phyloP scores from a whole-genome alignment of 2,888 invertebrate genomes.

The Didymodactylos carnosus region DNA sequence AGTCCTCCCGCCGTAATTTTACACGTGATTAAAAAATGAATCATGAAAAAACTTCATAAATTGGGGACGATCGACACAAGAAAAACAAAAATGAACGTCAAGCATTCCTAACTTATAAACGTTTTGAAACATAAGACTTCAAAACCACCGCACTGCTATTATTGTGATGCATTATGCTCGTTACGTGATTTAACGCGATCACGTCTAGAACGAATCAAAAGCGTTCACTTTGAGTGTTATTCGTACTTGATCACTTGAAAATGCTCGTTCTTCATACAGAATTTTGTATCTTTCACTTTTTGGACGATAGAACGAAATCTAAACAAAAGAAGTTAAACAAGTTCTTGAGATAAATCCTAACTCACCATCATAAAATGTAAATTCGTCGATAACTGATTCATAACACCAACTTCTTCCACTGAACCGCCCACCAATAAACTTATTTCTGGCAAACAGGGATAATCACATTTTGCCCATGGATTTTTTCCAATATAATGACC shows the following conservation, averaged over 20 bases:
- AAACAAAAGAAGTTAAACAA: too few species aligned
- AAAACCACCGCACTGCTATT: too few species aligned
- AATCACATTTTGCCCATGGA: slow-evolving; percentile 37
- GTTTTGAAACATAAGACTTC: too few species aligned
- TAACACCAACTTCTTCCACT: slow-evolving; percentile 36
- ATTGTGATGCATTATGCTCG: too few species aligned
- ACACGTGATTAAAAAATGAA: too few species aligned
- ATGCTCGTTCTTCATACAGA: slow-evolving; percentile 40
- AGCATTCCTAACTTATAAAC: slow-evolving; percentile 18
- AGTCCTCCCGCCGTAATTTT: too few species aligned
- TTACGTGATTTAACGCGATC: too few species aligned
- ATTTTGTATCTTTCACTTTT: slow-evolving; percentile 38
- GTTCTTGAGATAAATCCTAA: too few species aligned
- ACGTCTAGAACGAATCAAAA: too few species aligned
- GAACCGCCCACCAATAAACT: slow-evolving; percentile 34
- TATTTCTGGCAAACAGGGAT: slow-evolving; percentile 26
- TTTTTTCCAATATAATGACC: slow-evolving; percentile 32
- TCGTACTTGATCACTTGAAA: slow-evolving; percentile 42
- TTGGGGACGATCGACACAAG: too few species aligned
- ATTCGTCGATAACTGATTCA: slow-evolving; percentile 43
- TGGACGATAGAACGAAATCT: slow-evolving; percentile 41
- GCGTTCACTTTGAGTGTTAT: too few species aligned
- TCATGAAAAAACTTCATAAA: too few species aligned
- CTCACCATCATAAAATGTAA: slow-evolving; percentile 39
- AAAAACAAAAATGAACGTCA: neutral